Evolutionary conservation across 2,797 vertebrate genomes (phyloP).

Genomic region (Saxicola maurus): DNA sequence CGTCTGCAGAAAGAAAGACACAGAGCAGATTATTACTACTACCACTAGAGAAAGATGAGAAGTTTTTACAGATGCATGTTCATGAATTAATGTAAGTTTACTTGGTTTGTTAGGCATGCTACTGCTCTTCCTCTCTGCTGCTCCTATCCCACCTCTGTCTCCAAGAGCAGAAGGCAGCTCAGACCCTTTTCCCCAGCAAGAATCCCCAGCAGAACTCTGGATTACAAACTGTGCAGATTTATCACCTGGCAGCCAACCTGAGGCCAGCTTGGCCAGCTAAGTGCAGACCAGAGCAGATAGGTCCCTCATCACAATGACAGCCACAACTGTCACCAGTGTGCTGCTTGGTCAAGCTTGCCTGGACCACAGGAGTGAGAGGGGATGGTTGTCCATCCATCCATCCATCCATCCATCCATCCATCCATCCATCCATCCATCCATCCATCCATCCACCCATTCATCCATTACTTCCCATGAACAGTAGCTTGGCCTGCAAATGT

Average conservation of each 20-base stretch:
- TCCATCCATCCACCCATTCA: too few species aligned
- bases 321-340: neutral
- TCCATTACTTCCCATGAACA: neutral
- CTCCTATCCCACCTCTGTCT: neutral
- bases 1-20: conserved; percentile 81
- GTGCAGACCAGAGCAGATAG: neutral
- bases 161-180: neutral
- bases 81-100: neutral
- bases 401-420: neutral
- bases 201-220: neutral
- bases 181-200: neutral
- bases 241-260: neutral
- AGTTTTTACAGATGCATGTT: neutral
- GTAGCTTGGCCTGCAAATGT: neutral
- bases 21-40: neutral
- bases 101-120: neutral
- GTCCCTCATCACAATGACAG: neutral
- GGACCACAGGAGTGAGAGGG: fast-evolving
- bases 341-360: neutral
- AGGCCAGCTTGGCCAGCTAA: neutral
- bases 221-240: neutral
- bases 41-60: neutral
- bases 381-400: neutral
- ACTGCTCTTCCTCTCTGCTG: neutral
- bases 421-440: neutral